Percentiles rank a stretch among this genome's conserved stretches.
These are phyloP conservation scores for Helleia helle DNA, from an alignment of 2,888 invertebrate species.

Conservation along the genomic window DNA sequence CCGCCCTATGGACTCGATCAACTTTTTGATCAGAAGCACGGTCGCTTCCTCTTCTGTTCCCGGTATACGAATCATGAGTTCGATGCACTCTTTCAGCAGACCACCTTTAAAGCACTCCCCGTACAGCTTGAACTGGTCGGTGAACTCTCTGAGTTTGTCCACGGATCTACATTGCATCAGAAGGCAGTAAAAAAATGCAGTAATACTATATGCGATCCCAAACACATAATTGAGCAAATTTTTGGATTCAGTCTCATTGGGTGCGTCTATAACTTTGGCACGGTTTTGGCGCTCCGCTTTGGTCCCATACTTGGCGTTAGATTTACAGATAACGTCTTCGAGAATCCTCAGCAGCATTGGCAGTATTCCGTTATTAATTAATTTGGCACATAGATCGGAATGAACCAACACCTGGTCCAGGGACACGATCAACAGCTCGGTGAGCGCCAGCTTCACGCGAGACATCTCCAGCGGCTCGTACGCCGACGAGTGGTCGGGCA, in stretches of 20 bases:
- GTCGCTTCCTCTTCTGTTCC: slow-evolving; percentile 44
- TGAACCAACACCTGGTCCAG: slow-evolving; percentile 70
- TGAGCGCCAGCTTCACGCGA: slow-evolving; percentile 68
- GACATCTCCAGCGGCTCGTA: slow-evolving; percentile 50
- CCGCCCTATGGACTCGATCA: slow-evolving; percentile 72
- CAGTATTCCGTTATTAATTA: slow-evolving; percentile 75
- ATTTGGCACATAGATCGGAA: slow-evolving; percentile 68
- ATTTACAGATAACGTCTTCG: slow-evolving; percentile 69
- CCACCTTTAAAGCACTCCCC: slow-evolving; percentile 74
- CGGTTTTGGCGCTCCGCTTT: slow-evolving; percentile 31
- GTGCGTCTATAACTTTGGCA: slow-evolving; percentile 29
- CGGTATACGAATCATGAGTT: slow-evolving; percentile 68
- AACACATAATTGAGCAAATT: slow-evolving; percentile 75
- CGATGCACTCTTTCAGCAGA: slow-evolving; percentile 69
- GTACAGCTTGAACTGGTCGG: slow-evolving; percentile 74
- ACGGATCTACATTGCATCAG: slow-evolving; percentile 68
- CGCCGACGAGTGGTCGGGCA: slow-evolving; percentile 36
- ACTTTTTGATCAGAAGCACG: slow-evolving; percentile 57
- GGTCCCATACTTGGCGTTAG: slow-evolving; percentile 33
- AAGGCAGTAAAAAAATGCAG: slow-evolving; percentile 74
- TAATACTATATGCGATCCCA: slow-evolving; percentile 72
- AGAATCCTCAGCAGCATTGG: slow-evolving; percentile 75
- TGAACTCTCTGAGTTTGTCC: slow-evolving; percentile 70
- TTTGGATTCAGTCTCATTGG: slow-evolving; percentile 53
- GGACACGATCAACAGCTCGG: slow-evolving; percentile 72